Percentiles rank a stretch among this genome's conserved stretches.
Evolutionary conservation across 92 coral and sea anemone genomes (phyloP).

Genomic region (Umimayanthus kanabou): DNA sequence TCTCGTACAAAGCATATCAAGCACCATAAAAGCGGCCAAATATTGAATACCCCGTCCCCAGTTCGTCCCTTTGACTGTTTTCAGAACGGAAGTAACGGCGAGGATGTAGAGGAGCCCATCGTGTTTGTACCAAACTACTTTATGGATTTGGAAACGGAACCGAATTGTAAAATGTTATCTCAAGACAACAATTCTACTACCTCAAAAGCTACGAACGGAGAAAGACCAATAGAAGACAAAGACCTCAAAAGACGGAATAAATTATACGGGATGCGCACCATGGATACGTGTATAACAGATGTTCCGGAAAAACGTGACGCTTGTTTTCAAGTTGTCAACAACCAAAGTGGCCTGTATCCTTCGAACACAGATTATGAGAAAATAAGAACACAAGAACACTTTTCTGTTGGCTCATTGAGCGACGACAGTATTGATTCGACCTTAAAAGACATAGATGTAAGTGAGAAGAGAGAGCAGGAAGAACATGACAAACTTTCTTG

Average conservation of each 20-base stretch:
- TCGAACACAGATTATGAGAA: not conserved
- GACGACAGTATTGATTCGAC: not conserved
- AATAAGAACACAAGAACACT: not conserved
- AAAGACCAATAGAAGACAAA: not conserved
- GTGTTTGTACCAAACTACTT: not conserved
- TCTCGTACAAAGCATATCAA: not conserved
- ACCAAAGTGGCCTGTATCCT: not conserved
- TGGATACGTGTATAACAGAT: not conserved
- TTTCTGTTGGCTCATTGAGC: not conserved
- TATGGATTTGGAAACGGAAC: slow-evolving; percentile 6
- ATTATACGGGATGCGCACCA: not conserved
- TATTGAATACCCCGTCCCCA: not conserved
- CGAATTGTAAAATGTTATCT: not conserved
- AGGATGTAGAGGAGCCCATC: not conserved
- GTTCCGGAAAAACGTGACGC: not conserved
- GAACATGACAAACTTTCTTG: not conserved
- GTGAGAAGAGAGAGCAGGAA: not conserved
- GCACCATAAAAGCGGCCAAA: not conserved
- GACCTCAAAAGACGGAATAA: not conserved
- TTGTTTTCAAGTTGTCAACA: not conserved
- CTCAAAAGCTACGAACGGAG: not conserved
- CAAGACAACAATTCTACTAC: not conserved
- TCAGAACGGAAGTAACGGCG: not conserved
- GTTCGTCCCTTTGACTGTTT: not conserved
- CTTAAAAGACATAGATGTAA: not conserved